Evolutionary conservation across 2,113 vertebrate species (phyloP), one percentile per base, ranked within the genome.

Genomic region (Thunnus thynnus): DNA sequence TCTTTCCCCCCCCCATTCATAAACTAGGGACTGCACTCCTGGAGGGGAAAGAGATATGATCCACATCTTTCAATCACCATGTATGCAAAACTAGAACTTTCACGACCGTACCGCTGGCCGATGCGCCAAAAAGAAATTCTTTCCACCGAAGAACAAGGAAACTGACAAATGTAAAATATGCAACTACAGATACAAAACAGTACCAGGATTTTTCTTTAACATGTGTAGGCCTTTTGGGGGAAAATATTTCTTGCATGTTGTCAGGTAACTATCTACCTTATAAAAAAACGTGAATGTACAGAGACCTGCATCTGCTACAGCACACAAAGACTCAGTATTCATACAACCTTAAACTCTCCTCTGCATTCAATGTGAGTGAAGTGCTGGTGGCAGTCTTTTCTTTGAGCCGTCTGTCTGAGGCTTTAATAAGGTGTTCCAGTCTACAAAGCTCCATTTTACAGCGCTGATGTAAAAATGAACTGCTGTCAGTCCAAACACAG

Each of bases 351-450:
- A 30, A 66, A 52, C 74, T 54, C 41, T 66, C 46, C 5, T 27
- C 58, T 18, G 61, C 10, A 14, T n/a, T 65, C 54, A 65, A 0
- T 51, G 41, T 1, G 58, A 61, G 30, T 44, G 48, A 64, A 74
- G 66, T 27, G 8, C 64, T 64, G 58, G 55, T 65, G 47, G 62
- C 73, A 65, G 50, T 25, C 58, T 56, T 48, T 73, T 58, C 70
- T 85, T 56, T 58, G 44, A 80, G 69, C 76, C 2, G 16, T 55
- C 66, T 51, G 78, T 84, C 82, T 72, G 25, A 81, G 67, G 72
- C 74, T 87, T 85, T 89, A 89, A 88, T 87, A 75, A 82, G 69
- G 74, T 78, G 82, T 88, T 88, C 50, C 72, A 76, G 64, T 71
- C 83, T 55, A 84, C 75, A 82, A 87, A 84, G 87, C 87, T 69